These are phyloP conservation scores for Rosalia funebris DNA, from an alignment of 2,888 invertebrate species.

Conservation along the genomic window DNA sequence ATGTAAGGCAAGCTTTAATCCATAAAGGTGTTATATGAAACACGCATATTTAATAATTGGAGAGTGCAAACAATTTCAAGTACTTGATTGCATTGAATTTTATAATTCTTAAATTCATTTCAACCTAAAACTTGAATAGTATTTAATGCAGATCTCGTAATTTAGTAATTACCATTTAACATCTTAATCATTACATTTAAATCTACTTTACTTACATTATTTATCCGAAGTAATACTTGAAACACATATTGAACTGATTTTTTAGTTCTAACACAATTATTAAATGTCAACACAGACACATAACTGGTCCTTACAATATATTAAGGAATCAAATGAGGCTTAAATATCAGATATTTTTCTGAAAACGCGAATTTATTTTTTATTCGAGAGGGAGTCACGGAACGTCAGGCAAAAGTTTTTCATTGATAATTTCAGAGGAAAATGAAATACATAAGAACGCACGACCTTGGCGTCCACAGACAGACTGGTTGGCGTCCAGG, in stretches of 20 bases:
- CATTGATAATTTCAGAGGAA: constrained; percentile 24
- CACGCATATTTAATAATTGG: too few species aligned
- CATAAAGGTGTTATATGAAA: too few species aligned
- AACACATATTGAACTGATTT: constrained; percentile 1
- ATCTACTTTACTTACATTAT: constrained; percentile 2
- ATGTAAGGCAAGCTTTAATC: too few species aligned
- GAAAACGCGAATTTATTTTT: not conserved
- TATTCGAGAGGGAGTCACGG: not conserved
- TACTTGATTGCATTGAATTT: too few species aligned
- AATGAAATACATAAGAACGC: constrained; percentile 32
- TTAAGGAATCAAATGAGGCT: not conserved
- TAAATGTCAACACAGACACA: not conserved
- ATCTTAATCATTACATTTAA: too few species aligned
- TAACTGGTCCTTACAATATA: not conserved
- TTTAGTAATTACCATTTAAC: too few species aligned
- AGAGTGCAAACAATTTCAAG: too few species aligned
- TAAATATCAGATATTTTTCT: not conserved
- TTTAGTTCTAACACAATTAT: not conserved
- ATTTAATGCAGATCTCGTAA: too few species aligned
- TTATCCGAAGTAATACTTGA: not conserved
- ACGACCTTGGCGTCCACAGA: constrained; percentile 61
- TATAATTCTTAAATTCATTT: too few species aligned
- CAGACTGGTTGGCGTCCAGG: constrained; percentile 63
- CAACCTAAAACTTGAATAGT: too few species aligned
- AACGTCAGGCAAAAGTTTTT: constrained; percentile 6